Evolutionary conservation across 2,888 invertebrate genomes (phyloP).

Genomic region (Drosophila imparisetae): DNA sequence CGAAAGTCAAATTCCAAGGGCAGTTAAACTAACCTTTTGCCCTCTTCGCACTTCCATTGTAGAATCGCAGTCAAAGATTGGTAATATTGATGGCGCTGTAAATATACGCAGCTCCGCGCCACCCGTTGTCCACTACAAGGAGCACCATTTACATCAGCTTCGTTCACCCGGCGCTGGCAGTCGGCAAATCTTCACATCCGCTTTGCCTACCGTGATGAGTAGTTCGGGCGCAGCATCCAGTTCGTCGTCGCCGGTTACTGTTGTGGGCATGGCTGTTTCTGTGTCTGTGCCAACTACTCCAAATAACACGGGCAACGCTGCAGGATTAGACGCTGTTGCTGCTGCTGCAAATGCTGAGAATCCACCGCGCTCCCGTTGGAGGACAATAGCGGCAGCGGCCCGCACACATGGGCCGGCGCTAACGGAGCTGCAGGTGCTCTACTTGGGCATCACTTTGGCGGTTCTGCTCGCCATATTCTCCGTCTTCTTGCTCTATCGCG

Average conservation of each 20-base stretch:
- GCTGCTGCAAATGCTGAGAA: neutral
- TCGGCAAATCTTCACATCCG: conserved; percentile 47
- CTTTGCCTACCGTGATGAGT: conserved; percentile 46
- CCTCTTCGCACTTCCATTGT: neutral
- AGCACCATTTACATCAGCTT: conserved; percentile 1
- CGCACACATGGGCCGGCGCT: conserved; percentile 71
- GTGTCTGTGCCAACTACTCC: conserved; percentile 4
- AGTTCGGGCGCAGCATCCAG: conserved; percentile 48
- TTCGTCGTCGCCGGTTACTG: conserved; percentile 63
- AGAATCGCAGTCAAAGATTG: conserved; percentile 53
- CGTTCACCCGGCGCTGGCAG: conserved; percentile 21
- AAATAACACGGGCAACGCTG: neutral
- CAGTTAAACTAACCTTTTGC: neutral
- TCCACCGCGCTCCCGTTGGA: conserved; percentile 14
- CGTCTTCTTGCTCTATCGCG: conserved; percentile 83
- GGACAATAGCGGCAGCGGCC: conserved; percentile 40
- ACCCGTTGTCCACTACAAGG: conserved; percentile 55
- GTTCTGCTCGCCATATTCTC: conserved; percentile 83
- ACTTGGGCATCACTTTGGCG: conserved; percentile 82
- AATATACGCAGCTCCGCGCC: conserved; percentile 68
- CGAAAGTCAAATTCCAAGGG: too few species aligned
- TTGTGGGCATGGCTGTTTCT: conserved; percentile 37
- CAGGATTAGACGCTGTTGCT: neutral
- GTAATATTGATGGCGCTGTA: conserved; percentile 15
- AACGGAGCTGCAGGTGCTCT: conserved; percentile 83